Evolutionary conservation across 2,888 invertebrate genomes (phyloP).

Genomic region (Scaptodrosophila latifasciaeformis): DNA sequence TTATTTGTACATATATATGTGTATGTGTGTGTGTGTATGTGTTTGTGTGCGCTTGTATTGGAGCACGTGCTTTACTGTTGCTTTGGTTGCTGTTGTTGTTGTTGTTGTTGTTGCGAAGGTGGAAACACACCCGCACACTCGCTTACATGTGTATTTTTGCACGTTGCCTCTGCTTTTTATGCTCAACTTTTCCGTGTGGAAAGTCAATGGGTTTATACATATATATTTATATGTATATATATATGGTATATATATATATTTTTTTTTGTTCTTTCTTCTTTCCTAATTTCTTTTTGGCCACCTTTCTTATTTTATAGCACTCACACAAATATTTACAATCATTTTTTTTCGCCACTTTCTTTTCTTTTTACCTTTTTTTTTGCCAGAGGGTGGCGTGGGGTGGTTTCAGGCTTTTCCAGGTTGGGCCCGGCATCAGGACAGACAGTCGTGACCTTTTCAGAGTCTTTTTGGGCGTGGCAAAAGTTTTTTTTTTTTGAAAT

Average conservation of each 20-base stretch:
- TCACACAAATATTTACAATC: constrained; percentile 17
- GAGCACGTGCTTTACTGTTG: constrained; percentile 1
- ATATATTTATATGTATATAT: too few relatives aligned
- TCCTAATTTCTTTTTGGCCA: constrained; percentile 9
- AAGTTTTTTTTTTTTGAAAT: too few relatives aligned
- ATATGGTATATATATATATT: too few relatives aligned
- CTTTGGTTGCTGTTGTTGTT: constrained; percentile 7
- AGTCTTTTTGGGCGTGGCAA: neutral
- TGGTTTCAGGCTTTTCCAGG: constrained; percentile 31
- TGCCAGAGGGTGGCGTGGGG: too few relatives aligned
- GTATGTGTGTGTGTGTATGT: constrained; percentile 21
- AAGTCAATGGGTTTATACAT: too few relatives aligned
- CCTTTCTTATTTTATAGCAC: constrained; percentile 25
- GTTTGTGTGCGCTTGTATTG: constrained; percentile 3
- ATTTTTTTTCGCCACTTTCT: constrained; percentile 1
- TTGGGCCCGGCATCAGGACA: too few relatives aligned
- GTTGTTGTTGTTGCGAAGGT: neutral
- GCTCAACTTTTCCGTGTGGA: constrained; percentile 36
- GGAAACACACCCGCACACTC: constrained; percentile 8
- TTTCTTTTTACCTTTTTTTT: constrained; percentile 12
- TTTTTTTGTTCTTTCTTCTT: constrained; percentile 35
- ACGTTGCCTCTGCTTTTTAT: constrained; percentile 7
- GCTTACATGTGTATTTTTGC: constrained; percentile 25
- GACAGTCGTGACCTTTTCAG: constrained; percentile 61
- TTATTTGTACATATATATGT: constrained; percentile 1